Evolutionary conservation across 2,888 invertebrate genomes (phyloP).

Genomic region (Cantharis rustica): DNA sequence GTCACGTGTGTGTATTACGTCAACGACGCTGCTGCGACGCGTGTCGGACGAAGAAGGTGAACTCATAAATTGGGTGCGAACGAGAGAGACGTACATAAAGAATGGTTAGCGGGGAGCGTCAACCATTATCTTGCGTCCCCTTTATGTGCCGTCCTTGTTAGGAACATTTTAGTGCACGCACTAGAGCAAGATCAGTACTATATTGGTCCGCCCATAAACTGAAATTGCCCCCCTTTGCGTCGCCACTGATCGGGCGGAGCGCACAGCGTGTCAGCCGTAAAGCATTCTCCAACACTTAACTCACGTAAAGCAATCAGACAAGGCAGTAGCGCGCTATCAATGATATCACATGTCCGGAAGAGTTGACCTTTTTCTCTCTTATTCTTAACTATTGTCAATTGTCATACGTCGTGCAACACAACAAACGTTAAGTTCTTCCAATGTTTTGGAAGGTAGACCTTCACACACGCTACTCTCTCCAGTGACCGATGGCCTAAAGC

Average conservation of each 20-base stretch:
- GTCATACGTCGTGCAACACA: conserved; percentile 25
- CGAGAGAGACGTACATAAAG: conserved; percentile 59
- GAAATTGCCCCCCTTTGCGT: conserved; percentile 46
- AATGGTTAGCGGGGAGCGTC: conserved; percentile 59
- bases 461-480: conserved; percentile 21
- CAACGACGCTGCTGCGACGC: conserved; percentile 50
- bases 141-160: conserved; percentile 45
- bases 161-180: conserved; percentile 34
- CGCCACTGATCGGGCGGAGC: conserved; percentile 51
- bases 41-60: conserved; percentile 56
- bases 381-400: conserved; percentile 24
- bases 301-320: conserved; percentile 58
- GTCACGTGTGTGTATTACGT: conserved; percentile 51
- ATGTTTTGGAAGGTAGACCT: conserved; percentile 21
- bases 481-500: conserved; percentile 54
- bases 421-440: conserved; percentile 21
- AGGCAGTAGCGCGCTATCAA: conserved; percentile 54
- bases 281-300: conserved; percentile 59
- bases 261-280: conserved; percentile 54
- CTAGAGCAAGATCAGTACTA: conserved; percentile 55
- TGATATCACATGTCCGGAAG: conserved; percentile 49
- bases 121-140: conserved; percentile 59
- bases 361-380: conserved; percentile 29
- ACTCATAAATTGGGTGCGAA: conserved; percentile 57
- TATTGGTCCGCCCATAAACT: conserved; percentile 59